Evolutionary conservation across 2,113 vertebrate species (phyloP).

Genomic region (Daphoenositta chrysoptera): DNA sequence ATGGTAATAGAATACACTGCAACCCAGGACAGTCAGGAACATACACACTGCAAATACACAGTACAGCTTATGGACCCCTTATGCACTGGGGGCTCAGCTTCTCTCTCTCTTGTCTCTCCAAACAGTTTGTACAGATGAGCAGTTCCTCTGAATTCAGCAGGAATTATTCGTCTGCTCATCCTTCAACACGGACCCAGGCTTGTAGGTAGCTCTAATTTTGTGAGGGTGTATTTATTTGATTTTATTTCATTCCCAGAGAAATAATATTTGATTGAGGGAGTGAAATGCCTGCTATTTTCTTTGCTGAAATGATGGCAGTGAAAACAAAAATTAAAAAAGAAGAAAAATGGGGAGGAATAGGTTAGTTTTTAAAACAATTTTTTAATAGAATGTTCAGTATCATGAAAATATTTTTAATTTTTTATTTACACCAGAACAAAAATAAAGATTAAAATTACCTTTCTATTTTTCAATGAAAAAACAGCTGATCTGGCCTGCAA

Average conservation of each 20-base stretch:
- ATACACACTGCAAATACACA: background rate
- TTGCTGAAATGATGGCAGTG: background rate
- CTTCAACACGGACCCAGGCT: background rate
- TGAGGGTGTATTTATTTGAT: background rate
- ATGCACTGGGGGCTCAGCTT: background rate
- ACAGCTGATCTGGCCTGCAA: background rate
- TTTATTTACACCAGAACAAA: background rate
- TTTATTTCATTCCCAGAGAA: background rate
- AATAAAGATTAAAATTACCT: accelerated
- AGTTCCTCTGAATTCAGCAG: background rate
- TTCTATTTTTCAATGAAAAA: background rate
- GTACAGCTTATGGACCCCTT: background rate
- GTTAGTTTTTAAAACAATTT: background rate
- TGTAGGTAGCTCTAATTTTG: background rate
- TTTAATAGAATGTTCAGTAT: background rate
- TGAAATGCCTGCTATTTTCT: background rate
- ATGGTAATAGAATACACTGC: too few species aligned
- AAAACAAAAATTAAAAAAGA: background rate
- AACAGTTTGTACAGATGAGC: background rate
- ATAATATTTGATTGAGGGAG: background rate
- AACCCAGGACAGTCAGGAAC: too few species aligned
- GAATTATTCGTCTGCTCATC: background rate
- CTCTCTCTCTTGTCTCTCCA: background rate
- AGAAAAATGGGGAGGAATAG: background rate
- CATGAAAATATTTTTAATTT: background rate